Conservation (phyloP, 1,140 invertebrate genomes). For the Leptinotarsa lineolata region DNA sequence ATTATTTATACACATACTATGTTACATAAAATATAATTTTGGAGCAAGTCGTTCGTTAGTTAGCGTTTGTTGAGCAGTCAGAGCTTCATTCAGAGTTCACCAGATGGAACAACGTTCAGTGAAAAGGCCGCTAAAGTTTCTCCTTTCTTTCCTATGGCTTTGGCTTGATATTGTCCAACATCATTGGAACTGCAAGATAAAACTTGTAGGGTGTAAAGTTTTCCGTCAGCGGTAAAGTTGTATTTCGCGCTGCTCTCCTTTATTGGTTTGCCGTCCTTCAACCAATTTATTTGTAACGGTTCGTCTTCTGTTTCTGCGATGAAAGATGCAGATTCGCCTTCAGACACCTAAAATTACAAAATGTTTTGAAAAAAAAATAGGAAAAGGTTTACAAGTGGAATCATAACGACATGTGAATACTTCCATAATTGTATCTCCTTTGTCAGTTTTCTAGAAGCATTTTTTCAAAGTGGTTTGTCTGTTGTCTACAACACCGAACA, state of each 20-base stretch:
- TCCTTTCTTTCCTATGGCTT: slow-evolving; percentile 82
- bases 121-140: slow-evolving; percentile 84
- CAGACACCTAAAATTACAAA: slow-evolving; percentile 58
- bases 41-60: slow-evolving; percentile 52
- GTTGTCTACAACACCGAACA: too few species aligned
- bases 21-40: slow-evolving; percentile 33
- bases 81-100: slow-evolving; percentile 48
- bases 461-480: too few species aligned
- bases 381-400: not conserved
- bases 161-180: slow-evolving; percentile 87
- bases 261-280: slow-evolving; percentile 88
- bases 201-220: slow-evolving; percentile 76
- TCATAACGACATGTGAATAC: not conserved
- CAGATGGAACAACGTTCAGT: slow-evolving; percentile 70
- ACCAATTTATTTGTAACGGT: slow-evolving; percentile 73
- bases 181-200: slow-evolving; percentile 77
- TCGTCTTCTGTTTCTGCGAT: slow-evolving; percentile 74
- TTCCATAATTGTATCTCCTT: too few species aligned
- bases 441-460: too few species aligned
- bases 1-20: slow-evolving; percentile 49
- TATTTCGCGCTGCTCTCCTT: slow-evolving; percentile 73
- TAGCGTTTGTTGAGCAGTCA: slow-evolving; percentile 37
- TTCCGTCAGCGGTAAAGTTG: slow-evolving; percentile 80
- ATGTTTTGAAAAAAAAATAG: not conserved
- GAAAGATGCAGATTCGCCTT: slow-evolving; percentile 81